Percentiles rank a stretch among this genome's conserved stretches.
These are phyloP conservation scores for Lobophora halterata DNA, from an alignment of 2,888 invertebrate species.

Conservation along the genomic window DNA sequence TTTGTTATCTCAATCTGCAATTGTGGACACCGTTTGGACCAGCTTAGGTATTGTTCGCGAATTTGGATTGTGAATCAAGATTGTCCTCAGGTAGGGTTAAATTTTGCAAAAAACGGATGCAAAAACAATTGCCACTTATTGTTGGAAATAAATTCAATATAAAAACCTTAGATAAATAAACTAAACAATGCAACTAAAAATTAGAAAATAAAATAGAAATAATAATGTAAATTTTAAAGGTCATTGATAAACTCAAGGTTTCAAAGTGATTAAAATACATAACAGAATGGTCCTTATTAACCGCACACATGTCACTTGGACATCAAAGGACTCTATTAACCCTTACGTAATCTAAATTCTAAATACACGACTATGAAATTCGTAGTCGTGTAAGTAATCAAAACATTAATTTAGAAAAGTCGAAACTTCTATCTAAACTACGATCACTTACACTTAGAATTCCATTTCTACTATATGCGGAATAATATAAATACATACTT, in stretches of 20 bases:
- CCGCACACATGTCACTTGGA: constrained; percentile 66
- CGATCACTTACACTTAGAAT: no score
- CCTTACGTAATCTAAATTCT: constrained; percentile 64
- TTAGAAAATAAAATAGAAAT: no score
- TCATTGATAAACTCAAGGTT: constrained; percentile 21
- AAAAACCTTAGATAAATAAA: no score
- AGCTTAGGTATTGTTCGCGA: constrained; percentile 1
- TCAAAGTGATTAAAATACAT: constrained; percentile 39
- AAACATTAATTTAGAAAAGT: constrained; percentile 73
- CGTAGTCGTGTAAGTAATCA: constrained; percentile 70
- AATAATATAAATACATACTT: no score
- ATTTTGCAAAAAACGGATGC: no score
- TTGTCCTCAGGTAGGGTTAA: no score
- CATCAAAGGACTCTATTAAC: constrained; percentile 47
- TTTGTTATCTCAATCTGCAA: constrained; percentile 54
- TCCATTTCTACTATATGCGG: no score
- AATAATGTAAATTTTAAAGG: no score
- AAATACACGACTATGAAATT: constrained; percentile 65
- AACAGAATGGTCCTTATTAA: constrained; percentile 53
- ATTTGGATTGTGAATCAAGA: no score
- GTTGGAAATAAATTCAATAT: no score
- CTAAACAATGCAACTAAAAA: no score
- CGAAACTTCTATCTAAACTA: constrained; percentile 55
- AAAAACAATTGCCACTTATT: no score
- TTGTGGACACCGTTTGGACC: constrained; percentile 31